Evolutionary conservation across 2,797 vertebrate genomes (phyloP), one percentile per base, ranked within the genome.

Genomic region (Macrochelys suwanniensis): DNA sequence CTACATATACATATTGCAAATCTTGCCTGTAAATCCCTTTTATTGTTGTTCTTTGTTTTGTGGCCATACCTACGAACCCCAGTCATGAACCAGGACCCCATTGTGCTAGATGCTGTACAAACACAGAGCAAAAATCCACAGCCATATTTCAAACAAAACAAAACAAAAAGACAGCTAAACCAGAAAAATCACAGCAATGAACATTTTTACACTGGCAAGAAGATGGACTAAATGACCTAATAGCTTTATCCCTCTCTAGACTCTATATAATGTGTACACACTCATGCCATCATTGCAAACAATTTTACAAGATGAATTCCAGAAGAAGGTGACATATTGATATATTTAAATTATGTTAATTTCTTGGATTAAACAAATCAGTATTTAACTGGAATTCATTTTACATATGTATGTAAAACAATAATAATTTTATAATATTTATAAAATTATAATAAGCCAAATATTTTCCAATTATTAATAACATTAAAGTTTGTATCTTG

Each of bases 241-340:
- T 45, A 21, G n/a, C 42, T 33, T 57, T 51, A 51, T 25, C 77
- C 3, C 85, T 87, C 50, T 26, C 31, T 47, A 59, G 15, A 5
- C 3, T 31, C 15, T 25, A 42, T 45, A 13, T 25, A 0, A 0
- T 37, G 68, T 82, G n/a, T 53, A 53, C 13, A 26, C n/a, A 15
- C 3, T 47, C 1, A 84, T 68, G 21, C 82, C 88, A 51, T 80
- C 90, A 25, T 11, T 79, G 47, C 16, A 57, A 56, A 71, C 16
- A 1, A 0, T 45, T 28, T 84, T 77, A 42, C 19, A 15, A 16
- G 11, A 47, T 23, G 47, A 88, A 80, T 21, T 76, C 74, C 25
- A 86, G 57, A 11, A 68, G 47, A 76, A 79, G 45, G 5, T 56
- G 59, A 0, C 3, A 2, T 10, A 17, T 54, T 19, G 47, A 45